Evolutionary conservation across 2,888 invertebrate species (phyloP), one percentile per base, ranked within the genome.

Genomic region (Drosophila borborema): DNA sequence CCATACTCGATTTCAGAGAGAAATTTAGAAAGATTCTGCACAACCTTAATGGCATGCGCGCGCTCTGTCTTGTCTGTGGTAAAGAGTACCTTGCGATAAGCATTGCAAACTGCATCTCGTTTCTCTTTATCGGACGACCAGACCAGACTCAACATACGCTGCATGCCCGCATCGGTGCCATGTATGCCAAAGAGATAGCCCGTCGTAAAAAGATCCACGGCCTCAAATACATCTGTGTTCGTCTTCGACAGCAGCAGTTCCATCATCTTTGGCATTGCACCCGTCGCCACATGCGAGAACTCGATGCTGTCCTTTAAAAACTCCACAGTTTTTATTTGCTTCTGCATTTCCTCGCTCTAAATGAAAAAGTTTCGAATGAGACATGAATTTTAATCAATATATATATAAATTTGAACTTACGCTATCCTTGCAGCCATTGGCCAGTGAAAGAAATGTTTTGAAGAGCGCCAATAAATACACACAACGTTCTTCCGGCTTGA

Each of bases 121-220:
- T 95, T 95, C 77, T 94, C 96, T 93, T 95, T 95, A 92, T 98
- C 98, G n/a, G 95, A 95, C 14, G 96, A 96, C 95, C 96, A 96
- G 65, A 98, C 96, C 54, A 98, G 94, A 62, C 95, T 94, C 78
- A 98, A 92, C 96, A 98, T 97, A 82, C 95, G 95, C 67, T 95
- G 94, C 69, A 98, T 95, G 2, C 97, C 97, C 41, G 93, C 89
- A 80, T 95, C 94, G 4, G 96, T 96, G 59, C 95, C 95, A 72
- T 95, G 95, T n/a, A 97, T 95, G 62, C 96, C 95, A 89, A 97
- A 97, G 77, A 96, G 95, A 88, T 95, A 96, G 0, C 97, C 97
- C 0, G 96, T 95, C 0, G 97, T 96, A 82, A 99, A 96, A 91
- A 98, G 97, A 69, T 97, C 96, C 34, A 99, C 96, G 0, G 98